Evolutionary conservation across 2,113 vertebrate species (phyloP).

Genomic region (Pelusios castaneus): DNA sequence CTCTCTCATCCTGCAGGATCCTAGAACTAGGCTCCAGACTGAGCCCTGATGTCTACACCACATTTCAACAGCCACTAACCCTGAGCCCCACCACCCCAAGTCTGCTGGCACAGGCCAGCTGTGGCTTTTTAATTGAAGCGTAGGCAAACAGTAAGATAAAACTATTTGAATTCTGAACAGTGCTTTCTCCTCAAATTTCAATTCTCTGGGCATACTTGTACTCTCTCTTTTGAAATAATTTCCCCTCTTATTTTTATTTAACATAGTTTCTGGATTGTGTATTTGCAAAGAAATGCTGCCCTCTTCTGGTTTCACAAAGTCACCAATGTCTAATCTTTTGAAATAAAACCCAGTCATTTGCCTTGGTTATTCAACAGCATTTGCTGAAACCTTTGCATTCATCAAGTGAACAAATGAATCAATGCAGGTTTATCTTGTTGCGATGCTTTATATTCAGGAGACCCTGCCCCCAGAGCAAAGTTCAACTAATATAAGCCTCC

Average conservation of each 20-base stretch:
- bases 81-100: neutral
- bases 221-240: neutral
- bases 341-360: rapidly evolving
- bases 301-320: conserved; percentile 63
- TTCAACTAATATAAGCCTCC: neutral
- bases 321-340: neutral
- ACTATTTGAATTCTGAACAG: rapidly evolving
- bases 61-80: neutral
- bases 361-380: neutral
- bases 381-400: neutral
- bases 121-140: neutral
- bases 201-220: neutral
- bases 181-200: rapidly evolving
- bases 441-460: neutral
- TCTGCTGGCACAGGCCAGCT: neutral
- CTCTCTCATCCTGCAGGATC: neutral
- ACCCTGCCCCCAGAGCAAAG: neutral
- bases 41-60: neutral
- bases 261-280: rapidly evolving
- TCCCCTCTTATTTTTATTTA: neutral
- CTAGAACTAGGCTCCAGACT: neutral
- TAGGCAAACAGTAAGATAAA: neutral
- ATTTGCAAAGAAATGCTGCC: conserved; percentile 68
- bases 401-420: rapidly evolving
- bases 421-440: neutral